phyloP scores from a whole-genome alignment of 2,797 vertebrate species.

The Antennarius maculatus region DNA sequence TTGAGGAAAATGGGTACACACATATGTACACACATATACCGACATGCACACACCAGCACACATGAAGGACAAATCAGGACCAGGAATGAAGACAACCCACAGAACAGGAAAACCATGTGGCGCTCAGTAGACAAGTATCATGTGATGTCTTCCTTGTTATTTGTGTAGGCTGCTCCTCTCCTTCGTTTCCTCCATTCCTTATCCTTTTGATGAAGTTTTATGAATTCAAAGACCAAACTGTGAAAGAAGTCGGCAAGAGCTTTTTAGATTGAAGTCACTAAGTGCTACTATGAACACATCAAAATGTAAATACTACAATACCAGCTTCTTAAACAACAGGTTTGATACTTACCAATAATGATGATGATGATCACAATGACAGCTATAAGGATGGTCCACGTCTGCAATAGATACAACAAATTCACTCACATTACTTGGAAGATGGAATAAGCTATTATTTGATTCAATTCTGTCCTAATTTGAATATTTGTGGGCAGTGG shows the following conservation, averaged over 20 bases:
- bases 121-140: conserved; percentile 59
- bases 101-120: conserved; percentile 41
- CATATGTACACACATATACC: conserved; percentile 3
- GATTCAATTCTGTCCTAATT: background rate
- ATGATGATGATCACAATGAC: conserved; percentile 78
- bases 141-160: conserved; percentile 41
- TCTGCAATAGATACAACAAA: conserved; percentile 52
- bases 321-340: background rate
- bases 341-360: conserved; percentile 76
- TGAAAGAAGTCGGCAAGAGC: conserved; percentile 22
- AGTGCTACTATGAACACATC: background rate
- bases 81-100: conserved; percentile 58
- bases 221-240: conserved; percentile 65
- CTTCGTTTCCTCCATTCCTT: conserved; percentile 38
- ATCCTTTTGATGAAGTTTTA: conserved; percentile 38
- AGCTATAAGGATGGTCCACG: conserved; percentile 82
- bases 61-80: conserved; percentile 46
- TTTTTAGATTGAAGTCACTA: background rate
- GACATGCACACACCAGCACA: conserved; percentile 11
- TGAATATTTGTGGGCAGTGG: background rate
- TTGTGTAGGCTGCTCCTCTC: conserved; percentile 40
- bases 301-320: too few species aligned
- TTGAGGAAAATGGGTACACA: conserved; percentile 13
- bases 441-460: background rate
- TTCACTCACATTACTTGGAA: background rate